Percentiles rank a stretch among this genome's conserved stretches.
These are phyloP conservation scores for Rhysida immarginata DNA, from an alignment of 1,140 invertebrate species.

Conservation along the genomic window DNA sequence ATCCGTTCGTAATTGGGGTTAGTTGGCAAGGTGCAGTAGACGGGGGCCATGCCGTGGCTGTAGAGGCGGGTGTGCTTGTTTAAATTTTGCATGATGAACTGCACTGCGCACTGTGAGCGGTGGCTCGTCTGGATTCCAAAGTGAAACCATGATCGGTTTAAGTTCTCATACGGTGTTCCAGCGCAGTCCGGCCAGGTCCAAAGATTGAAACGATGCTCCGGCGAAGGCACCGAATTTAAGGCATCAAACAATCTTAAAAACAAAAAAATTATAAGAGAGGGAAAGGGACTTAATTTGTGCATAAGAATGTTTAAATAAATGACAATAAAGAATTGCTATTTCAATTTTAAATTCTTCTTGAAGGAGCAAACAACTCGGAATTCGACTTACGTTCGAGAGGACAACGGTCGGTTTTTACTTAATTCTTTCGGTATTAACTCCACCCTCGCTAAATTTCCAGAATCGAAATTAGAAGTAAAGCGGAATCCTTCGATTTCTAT, in stretches of 20 bases:
- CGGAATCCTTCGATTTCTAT: conserved; percentile 36
- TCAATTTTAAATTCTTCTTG: too few species aligned
- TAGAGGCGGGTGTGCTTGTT: conserved; percentile 83
- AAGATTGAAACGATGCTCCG: conserved; percentile 69
- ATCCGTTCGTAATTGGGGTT: conserved; percentile 65
- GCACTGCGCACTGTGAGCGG: conserved; percentile 40
- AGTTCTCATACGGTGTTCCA: conserved; percentile 76
- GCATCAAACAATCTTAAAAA: too few species aligned
- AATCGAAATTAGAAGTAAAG: conserved; percentile 70
- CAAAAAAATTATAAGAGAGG: too few species aligned
- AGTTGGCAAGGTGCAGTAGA: conserved; percentile 37
- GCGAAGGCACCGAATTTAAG: too few species aligned
- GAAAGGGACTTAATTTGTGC: too few species aligned
- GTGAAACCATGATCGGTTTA: conserved; percentile 84
- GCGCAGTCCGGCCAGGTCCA: conserved; percentile 81
- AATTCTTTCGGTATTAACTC: too few species aligned
- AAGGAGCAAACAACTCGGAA: too few species aligned
- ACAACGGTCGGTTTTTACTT: too few species aligned
- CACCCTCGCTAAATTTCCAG: conserved; percentile 64
- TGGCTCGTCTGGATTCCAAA: conserved; percentile 43
- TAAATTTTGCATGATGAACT: conserved; percentile 70
- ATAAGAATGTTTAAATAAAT: too few species aligned
- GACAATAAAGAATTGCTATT: too few species aligned
- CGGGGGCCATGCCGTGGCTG: conserved; percentile 76
- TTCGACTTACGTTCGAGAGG: too few species aligned